A percentile compares a stretch with the other conserved stretches of the same genome.
Evolutionary conservation across 1,140 invertebrate species (phyloP).

Genomic region (Carposina sasakii): DNA sequence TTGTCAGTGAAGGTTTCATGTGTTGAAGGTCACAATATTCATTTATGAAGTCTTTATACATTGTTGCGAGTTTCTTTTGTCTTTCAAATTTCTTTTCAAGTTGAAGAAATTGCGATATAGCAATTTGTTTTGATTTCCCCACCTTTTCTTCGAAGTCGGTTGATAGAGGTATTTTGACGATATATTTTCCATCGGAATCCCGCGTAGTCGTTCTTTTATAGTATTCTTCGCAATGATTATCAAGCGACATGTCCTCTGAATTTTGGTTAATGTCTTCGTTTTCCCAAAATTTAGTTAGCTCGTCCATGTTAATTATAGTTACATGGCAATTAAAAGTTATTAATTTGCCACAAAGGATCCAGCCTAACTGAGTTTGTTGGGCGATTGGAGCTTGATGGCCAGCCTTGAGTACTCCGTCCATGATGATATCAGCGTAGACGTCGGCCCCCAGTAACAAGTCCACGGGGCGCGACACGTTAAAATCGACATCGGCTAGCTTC

Average conservation of each 20-base stretch:
- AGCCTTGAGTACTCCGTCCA: constrained; percentile 18
- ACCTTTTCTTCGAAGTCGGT: constrained; percentile 13
- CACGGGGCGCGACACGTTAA: constrained; percentile 8
- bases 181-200: constrained; percentile 11
- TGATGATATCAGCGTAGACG: constrained; percentile 20
- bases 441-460: constrained; percentile 25
- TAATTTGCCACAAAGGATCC: constrained; percentile 26
- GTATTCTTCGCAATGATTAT: constrained; percentile 16
- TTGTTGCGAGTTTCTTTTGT: constrained; percentile 8
- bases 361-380: constrained; percentile 28
- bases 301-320: constrained; percentile 11
- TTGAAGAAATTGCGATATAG: constrained; percentile 20
- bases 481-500: constrained; percentile 9
- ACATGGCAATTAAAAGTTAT: constrained; percentile 20
- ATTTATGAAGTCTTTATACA: constrained; percentile 12
- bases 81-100: constrained; percentile 13
- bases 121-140: constrained; percentile 12
- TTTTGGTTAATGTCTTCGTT: constrained; percentile 20
- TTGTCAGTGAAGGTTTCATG: not conserved
- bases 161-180: constrained; percentile 17
- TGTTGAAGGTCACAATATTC: constrained; percentile 2
- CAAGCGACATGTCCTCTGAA: not conserved
- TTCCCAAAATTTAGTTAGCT: constrained; percentile 27
- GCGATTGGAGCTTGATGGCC: constrained; percentile 10
- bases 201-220: constrained; percentile 13